phyloP scores from a whole-genome alignment of 2,888 invertebrate genomes.

The Andrena flavipes region DNA sequence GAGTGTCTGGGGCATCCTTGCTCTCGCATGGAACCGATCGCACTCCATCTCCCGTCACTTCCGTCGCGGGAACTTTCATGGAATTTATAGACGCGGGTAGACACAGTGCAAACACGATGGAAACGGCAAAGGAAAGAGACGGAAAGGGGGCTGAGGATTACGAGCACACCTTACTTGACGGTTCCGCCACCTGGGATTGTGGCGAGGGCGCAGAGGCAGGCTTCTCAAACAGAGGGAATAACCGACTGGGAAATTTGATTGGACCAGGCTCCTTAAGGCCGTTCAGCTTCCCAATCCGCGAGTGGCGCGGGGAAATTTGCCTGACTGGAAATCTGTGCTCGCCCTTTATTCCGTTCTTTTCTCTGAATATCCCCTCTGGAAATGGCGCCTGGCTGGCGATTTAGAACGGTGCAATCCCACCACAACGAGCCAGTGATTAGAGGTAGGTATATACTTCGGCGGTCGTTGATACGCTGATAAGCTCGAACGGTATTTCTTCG shows the following conservation, averaged over 20 bases:
- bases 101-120: conserved; percentile 16
- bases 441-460: conserved; percentile 10
- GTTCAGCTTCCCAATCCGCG: conserved; percentile 52
- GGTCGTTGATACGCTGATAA: conserved; percentile 25
- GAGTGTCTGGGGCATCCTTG: neutral
- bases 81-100: conserved; percentile 25
- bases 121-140: neutral
- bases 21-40: neutral
- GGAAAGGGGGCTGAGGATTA: conserved; percentile 19
- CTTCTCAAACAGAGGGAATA: conserved; percentile 49
- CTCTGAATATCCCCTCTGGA: conserved; percentile 2
- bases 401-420: conserved; percentile 25
- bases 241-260: conserved; percentile 56
- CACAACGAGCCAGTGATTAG: conserved; percentile 33
- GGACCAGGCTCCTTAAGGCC: conserved; percentile 58
- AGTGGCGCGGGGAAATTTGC: conserved; percentile 45
- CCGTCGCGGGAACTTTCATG: conserved; percentile 16
- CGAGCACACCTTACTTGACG: conserved; percentile 28
- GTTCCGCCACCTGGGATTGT: conserved; percentile 38
- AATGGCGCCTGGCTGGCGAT: conserved; percentile 1
- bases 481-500: too few relatives aligned
- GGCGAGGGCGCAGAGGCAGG: conserved; percentile 31
- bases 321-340: conserved; percentile 38
- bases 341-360: neutral
- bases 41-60: neutral